These are phyloP conservation scores for Pollenia griseotomentosa DNA, from an alignment of 2,888 invertebrate species.

Conservation along the genomic window DNA sequence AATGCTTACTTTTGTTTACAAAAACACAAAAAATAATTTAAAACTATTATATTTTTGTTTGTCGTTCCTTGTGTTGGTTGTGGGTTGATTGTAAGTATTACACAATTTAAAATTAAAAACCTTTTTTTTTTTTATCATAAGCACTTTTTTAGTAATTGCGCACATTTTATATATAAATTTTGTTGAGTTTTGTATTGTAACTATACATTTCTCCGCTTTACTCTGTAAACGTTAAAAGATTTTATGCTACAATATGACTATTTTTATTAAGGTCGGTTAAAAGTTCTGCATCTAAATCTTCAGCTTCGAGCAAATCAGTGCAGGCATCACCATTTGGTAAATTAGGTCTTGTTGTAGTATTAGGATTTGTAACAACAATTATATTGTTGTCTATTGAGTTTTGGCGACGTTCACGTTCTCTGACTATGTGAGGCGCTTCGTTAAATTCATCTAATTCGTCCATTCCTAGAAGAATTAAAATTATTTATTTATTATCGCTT, in stretches of 20 bases:
- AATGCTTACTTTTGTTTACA: conserved; percentile 54
- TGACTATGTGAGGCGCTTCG: conserved; percentile 93
- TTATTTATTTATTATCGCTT: neutral
- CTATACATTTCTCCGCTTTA: neutral
- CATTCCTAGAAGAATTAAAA: conserved; percentile 84
- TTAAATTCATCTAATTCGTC: conserved; percentile 96
- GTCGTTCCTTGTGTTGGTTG: conserved; percentile 47
- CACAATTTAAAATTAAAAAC: conserved; percentile 65
- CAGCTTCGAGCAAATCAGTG: conserved; percentile 82
- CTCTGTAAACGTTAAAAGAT: neutral
- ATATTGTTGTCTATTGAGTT: conserved; percentile 80
- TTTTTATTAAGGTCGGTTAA: conserved; percentile 84
- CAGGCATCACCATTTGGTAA: conserved; percentile 82
- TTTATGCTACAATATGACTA: conserved; percentile 84
- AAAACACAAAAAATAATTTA: conserved; percentile 36
- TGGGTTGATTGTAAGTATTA: conserved; percentile 62
- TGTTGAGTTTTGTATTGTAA: conserved; percentile 36
- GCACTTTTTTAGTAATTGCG: conserved; percentile 69
- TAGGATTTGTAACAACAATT: conserved; percentile 74
- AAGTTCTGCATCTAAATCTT: conserved; percentile 83
- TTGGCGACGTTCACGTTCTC: conserved; percentile 82
- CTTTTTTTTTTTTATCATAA: conserved; percentile 59
- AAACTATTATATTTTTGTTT: conserved; percentile 52
- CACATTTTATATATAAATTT: conserved; percentile 56
- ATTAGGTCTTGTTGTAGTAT: conserved; percentile 78